Conservation (phyloP, 2,888 invertebrate species). For the Latrodectus elegans region DNA sequence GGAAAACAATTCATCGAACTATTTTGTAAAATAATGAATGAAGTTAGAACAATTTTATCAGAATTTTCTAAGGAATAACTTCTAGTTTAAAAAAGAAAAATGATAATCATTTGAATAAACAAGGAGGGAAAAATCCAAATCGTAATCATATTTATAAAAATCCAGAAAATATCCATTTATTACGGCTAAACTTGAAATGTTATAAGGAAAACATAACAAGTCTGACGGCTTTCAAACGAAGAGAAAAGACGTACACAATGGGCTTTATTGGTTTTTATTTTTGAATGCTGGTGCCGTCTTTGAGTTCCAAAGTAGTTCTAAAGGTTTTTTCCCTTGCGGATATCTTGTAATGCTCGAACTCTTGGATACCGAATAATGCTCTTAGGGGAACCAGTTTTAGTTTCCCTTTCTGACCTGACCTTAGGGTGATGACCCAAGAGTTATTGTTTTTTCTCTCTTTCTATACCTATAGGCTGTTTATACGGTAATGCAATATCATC, state of each 20-base stretch:
- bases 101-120: too few species aligned
- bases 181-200: too few species aligned
- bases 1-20: too few species aligned
- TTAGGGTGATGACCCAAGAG: conserved; percentile 57
- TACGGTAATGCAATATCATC: conserved; percentile 40
- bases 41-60: too few species aligned
- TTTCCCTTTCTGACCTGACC: conserved; percentile 65
- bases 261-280: conserved; percentile 15
- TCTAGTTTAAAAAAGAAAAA: too few species aligned
- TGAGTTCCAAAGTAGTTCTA: not conserved
- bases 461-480: conserved; percentile 43
- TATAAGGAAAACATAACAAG: conserved; percentile 7
- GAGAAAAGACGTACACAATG: not conserved
- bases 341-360: conserved; percentile 49
- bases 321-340: conserved; percentile 42
- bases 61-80: too few species aligned
- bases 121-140: too few species aligned
- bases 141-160: too few species aligned
- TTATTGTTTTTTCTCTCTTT: not conserved
- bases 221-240: not conserved
- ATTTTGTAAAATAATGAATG: too few species aligned
- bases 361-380: conserved; percentile 55
- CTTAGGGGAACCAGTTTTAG: conserved; percentile 58
- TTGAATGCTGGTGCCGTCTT: conserved; percentile 6
- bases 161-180: too few species aligned